Evolutionary conservation across 2,888 invertebrate species (phyloP).

Genomic region (Himalopsyche anomala): DNA sequence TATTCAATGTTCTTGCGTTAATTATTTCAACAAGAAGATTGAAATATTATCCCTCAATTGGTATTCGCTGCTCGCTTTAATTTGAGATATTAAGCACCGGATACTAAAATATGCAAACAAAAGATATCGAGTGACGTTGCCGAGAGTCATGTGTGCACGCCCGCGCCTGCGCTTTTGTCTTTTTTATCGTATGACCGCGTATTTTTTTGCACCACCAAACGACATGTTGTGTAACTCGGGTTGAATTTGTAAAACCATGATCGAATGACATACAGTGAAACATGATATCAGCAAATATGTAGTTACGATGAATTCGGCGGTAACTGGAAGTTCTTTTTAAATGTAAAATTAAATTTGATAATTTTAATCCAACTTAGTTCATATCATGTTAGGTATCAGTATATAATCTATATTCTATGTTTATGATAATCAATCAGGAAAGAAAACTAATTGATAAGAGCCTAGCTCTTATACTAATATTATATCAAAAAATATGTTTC

Average conservation of each 20-base stretch:
- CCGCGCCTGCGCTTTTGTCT: neutral
- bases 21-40: too few relatives aligned
- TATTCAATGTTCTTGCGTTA: too few relatives aligned
- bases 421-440: too few relatives aligned
- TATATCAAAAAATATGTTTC: too few relatives aligned
- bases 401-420: too few relatives aligned
- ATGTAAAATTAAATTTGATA: too few relatives aligned
- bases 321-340: too few relatives aligned
- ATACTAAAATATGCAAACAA: neutral
- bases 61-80: neutral
- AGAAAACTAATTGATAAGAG: too few relatives aligned
- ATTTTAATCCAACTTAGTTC: too few relatives aligned
- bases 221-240: neutral
- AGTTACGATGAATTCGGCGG: too few relatives aligned
- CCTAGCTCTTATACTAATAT: too few relatives aligned
- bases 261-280: neutral
- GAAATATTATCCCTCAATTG: neutral
- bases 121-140: slow-evolving; percentile 5
- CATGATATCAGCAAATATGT: neutral
- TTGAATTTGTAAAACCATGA: neutral
- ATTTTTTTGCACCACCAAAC: neutral
- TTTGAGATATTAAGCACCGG: neutral
- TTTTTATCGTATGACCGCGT: slow-evolving; percentile 2
- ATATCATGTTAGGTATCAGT: too few relatives aligned
- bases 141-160: neutral